Percentiles rank a stretch among this genome's conserved stretches.
Conservation (phyloP, 2,888 invertebrate genomes). For the Lepidocyrtoides sp. region DNA sequence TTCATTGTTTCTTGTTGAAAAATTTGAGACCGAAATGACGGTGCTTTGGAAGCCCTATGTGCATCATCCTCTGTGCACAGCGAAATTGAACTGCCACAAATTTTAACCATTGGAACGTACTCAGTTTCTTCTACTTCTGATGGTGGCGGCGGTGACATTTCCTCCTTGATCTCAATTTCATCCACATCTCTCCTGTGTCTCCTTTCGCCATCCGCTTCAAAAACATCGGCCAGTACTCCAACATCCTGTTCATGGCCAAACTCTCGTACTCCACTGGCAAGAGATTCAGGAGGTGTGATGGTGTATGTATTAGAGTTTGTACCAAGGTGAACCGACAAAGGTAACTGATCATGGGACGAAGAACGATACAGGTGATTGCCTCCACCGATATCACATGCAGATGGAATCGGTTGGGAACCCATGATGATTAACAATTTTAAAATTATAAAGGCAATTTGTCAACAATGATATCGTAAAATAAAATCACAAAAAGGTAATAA, state of each 20-base stretch:
- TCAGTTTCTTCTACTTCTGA: neutral
- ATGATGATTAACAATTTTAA: neutral
- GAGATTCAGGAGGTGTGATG: constrained; percentile 28
- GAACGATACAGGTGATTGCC: neutral
- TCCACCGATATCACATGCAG: neutral
- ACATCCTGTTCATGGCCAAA: constrained; percentile 21
- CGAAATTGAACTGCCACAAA: neutral
- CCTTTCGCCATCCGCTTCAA: neutral
- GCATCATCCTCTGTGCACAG: neutral
- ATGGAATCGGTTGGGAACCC: neutral
- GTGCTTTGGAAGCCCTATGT: neutral
- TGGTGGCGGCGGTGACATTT: neutral
- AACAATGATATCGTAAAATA: too few species aligned
- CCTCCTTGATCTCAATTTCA: neutral
- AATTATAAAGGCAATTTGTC: too few species aligned
- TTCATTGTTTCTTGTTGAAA: neutral
- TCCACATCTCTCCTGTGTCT: neutral
- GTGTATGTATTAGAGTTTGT: neutral
- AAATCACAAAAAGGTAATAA: too few species aligned
- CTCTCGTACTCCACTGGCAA: neutral
- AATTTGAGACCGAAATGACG: neutral
- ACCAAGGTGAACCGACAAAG: neutral
- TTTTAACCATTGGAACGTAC: neutral
- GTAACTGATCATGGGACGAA: neutral
- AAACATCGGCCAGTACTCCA: neutral